Evolutionary conservation across 2,888 invertebrate species (phyloP).

Genomic region (Polyploca ridens): DNA sequence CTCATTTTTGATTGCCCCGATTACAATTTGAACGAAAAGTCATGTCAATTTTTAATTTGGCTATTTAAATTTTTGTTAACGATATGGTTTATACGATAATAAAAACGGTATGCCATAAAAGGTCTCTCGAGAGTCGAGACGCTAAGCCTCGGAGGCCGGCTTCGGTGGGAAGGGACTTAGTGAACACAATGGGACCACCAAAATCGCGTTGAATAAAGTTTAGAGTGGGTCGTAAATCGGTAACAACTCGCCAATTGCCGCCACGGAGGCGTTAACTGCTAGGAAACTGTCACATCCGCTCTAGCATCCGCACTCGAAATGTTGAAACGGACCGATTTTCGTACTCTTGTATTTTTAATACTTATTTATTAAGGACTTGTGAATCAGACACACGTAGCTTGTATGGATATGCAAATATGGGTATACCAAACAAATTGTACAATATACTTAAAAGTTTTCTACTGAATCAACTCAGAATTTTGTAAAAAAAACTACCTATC

Average conservation of each 20-base stretch:
- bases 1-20: slow-evolving; percentile 19
- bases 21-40: slow-evolving; percentile 39
- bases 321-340: slow-evolving; percentile 40
- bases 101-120: slow-evolving; percentile 71
- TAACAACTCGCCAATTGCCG: slow-evolving; percentile 81
- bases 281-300: slow-evolving; percentile 75
- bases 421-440: not conserved
- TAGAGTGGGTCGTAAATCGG: slow-evolving; percentile 80
- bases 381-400: not conserved
- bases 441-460: too few relatives aligned
- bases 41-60: slow-evolving; percentile 46
- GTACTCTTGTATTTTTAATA: slow-evolving; percentile 35
- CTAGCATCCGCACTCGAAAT: slow-evolving; percentile 81
- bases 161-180: slow-evolving; percentile 56
- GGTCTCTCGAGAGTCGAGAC: slow-evolving; percentile 54
- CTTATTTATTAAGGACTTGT: not conserved
- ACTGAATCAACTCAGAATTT: too few relatives aligned
- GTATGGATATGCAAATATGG: not conserved
- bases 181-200: slow-evolving; percentile 81
- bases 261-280: slow-evolving; percentile 80
- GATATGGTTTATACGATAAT: slow-evolving; percentile 62
- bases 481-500: too few relatives aligned
- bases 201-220: slow-evolving; percentile 76
- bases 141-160: slow-evolving; percentile 55
- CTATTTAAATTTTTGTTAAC: slow-evolving; percentile 53